phyloP scores from a whole-genome alignment of 2,797 vertebrate genomes.

The Vultur gryphus region DNA sequence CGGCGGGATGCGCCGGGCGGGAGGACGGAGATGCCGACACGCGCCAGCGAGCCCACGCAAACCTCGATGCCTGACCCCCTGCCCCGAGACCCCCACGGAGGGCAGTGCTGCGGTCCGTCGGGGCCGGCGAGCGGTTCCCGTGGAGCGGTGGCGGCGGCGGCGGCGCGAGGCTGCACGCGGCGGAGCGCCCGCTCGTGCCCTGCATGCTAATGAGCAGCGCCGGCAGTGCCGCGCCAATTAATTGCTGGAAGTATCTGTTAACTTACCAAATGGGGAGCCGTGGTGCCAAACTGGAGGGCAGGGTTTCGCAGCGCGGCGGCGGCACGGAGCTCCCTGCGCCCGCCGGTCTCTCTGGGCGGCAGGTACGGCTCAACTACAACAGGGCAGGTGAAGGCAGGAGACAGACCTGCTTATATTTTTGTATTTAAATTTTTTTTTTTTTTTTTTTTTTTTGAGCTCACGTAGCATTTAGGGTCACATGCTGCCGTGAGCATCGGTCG shows the following conservation, averaged over 20 bases:
- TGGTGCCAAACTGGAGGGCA: conserved; percentile 48
- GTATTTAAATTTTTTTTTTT: conserved; percentile 30
- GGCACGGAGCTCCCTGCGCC: background rate
- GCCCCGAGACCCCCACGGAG: background rate
- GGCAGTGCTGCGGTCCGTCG: background rate
- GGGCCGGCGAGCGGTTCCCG: background rate
- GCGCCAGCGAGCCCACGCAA: accelerated
- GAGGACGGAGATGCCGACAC: background rate
- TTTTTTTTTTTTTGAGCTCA: conserved; percentile 32
- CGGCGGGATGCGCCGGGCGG: background rate
- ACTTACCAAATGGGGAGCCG: conserved; percentile 67
- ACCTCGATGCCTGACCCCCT: accelerated
- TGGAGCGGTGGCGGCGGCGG: background rate
- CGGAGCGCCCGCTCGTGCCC: background rate
- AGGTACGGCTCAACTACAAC: conserved; percentile 29
- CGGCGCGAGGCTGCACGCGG: background rate
- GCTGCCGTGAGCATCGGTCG: conserved; percentile 57
- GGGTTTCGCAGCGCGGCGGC: background rate
- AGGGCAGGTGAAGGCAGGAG: conserved; percentile 44
- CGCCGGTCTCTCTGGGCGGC: background rate
- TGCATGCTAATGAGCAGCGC: conserved; percentile 60
- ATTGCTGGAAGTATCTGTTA: conserved; percentile 53
- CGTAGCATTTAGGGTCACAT: conserved; percentile 64
- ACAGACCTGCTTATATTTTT: conserved; percentile 48
- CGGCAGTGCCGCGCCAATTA: conserved; percentile 53